phyloP scores from a whole-genome alignment of 2,797 vertebrate genomes.

The Channa striata region DNA sequence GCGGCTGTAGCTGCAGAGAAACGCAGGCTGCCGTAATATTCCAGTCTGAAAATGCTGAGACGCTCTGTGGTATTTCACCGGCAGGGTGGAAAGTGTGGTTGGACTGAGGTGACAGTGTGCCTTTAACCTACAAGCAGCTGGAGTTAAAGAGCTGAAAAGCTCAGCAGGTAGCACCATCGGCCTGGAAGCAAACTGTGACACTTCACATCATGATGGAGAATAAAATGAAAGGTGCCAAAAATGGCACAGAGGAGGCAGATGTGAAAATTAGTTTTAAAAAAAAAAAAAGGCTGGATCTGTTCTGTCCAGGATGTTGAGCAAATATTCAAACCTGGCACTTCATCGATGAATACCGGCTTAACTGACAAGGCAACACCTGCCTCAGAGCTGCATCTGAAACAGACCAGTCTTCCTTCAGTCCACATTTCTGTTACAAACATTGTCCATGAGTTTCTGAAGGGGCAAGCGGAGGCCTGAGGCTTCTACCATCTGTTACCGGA shows the following conservation, averaged over 20 bases:
- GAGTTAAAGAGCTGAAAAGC: neutral
- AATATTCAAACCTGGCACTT: slow-evolving; percentile 60
- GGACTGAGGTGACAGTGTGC: slow-evolving; percentile 68
- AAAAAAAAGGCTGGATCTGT: slow-evolving; percentile 22
- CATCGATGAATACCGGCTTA: slow-evolving; percentile 19
- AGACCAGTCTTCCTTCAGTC: too few species aligned
- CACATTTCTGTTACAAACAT: neutral
- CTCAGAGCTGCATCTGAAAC: neutral
- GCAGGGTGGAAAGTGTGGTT: slow-evolving; percentile 71
- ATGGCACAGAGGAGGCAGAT: slow-evolving; percentile 33
- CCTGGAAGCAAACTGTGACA: slow-evolving; percentile 59
- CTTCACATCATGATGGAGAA: slow-evolving; percentile 38
- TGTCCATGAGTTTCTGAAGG: neutral
- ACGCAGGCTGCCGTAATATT: slow-evolving; percentile 61
- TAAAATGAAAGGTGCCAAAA: slow-evolving; percentile 35
- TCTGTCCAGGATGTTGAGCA: slow-evolving; percentile 33
- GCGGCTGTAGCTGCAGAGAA: neutral
- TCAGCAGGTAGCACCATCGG: slow-evolving; percentile 14
- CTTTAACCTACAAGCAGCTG: slow-evolving; percentile 38
- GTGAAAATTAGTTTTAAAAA: slow-evolving; percentile 30
- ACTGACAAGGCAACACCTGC: slow-evolving; percentile 8
- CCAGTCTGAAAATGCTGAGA: slow-evolving; percentile 74
- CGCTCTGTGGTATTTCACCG: slow-evolving; percentile 81
- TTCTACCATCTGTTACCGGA: neutral
- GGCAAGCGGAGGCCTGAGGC: too few species aligned